These are phyloP conservation scores for Aspidapion aeneum DNA, from an alignment of 2,888 invertebrate species.

Conservation along the genomic window DNA sequence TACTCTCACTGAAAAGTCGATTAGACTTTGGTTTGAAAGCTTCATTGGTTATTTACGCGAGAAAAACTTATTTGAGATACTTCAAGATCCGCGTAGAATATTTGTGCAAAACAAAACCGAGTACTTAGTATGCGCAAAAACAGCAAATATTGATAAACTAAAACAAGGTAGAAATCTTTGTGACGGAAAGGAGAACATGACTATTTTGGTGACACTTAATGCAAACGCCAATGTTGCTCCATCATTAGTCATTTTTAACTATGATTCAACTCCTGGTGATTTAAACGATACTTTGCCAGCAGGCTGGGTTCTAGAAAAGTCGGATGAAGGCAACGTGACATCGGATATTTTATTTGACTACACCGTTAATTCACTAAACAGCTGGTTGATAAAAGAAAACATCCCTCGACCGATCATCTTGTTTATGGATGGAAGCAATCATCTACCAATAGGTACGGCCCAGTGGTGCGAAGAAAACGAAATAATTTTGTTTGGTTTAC, in stretches of 20 bases:
- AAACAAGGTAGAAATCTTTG: background rate
- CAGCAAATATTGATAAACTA: background rate
- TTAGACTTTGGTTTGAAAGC: background rate
- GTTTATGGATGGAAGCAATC: background rate
- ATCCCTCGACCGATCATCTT: background rate
- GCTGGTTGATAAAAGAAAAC: background rate
- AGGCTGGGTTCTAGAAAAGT: background rate
- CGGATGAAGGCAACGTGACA: background rate
- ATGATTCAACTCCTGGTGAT: background rate
- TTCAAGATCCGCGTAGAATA: background rate
- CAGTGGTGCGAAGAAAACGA: background rate
- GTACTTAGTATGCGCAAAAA: background rate
- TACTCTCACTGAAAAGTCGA: background rate
- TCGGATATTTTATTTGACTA: background rate
- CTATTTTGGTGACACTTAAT: background rate
- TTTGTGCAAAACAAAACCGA: background rate
- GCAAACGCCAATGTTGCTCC: background rate
- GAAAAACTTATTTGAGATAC: background rate
- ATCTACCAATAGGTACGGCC: background rate
- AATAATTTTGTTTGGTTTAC: background rate
- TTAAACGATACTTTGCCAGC: background rate
- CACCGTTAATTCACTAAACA: background rate
- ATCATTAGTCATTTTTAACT: background rate
- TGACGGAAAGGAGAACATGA: background rate
- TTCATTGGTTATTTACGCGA: background rate